These are phyloP conservation scores for Dasysyrphus albostriatus DNA, from an alignment of 2,888 invertebrate genomes.

Conservation along the genomic window DNA sequence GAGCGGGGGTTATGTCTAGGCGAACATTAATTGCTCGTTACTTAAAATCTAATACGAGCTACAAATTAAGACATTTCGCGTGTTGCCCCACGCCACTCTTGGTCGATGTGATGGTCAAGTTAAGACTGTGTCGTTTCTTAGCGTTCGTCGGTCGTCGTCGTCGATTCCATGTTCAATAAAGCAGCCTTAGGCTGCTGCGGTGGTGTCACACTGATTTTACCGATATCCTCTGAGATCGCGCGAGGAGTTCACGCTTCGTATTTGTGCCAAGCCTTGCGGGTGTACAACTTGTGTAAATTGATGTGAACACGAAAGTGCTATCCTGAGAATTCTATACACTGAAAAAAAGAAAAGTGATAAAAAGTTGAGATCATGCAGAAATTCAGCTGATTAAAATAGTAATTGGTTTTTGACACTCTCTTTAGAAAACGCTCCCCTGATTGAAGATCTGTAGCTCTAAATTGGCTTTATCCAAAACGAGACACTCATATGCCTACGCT, in stretches of 20 bases:
- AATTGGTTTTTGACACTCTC: too few relatives aligned
- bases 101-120: too few relatives aligned
- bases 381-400: too few relatives aligned
- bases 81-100: conserved; percentile 16
- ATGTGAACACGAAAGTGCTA: conserved; percentile 60
- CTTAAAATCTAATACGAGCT: conserved; percentile 84
- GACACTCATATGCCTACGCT: too few relatives aligned
- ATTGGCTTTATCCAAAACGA: too few relatives aligned
- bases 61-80: conserved; percentile 83
- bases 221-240: conserved; percentile 51
- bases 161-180: conserved; percentile 28
- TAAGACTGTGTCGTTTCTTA: background rate
- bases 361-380: too few relatives aligned
- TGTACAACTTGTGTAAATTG: conserved; percentile 58
- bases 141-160: background rate
- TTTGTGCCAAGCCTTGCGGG: conserved; percentile 69
- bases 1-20: conserved; percentile 78
- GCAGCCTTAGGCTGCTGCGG: conserved; percentile 43
- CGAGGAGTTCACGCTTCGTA: conserved; percentile 61
- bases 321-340: conserved; percentile 37
- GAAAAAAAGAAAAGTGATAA: conserved; percentile 3
- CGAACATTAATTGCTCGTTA: conserved; percentile 84
- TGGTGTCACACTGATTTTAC: conserved; percentile 70
- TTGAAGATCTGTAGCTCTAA: too few relatives aligned
- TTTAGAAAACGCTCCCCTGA: too few relatives aligned